Evolutionary conservation across 1,140 invertebrate genomes (phyloP).

Genomic region (Lucilia sericata): DNA sequence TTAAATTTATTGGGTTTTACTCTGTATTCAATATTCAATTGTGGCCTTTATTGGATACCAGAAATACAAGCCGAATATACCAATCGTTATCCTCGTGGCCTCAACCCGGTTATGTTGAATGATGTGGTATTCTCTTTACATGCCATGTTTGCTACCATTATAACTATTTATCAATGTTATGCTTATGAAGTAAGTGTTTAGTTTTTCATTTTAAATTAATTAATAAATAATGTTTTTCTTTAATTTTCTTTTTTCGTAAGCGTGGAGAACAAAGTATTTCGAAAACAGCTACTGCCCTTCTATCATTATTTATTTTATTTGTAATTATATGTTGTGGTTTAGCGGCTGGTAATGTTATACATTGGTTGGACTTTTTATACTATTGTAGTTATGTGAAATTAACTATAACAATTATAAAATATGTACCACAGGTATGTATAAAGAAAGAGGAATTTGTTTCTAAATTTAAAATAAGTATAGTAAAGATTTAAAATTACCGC

Average conservation of each 20-base stretch:
- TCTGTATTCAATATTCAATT: conserved; percentile 94
- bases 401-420: conserved; percentile 96
- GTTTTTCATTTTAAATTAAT: neutral
- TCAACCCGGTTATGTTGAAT: conserved; percentile 95
- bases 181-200: conserved; percentile 85
- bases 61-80: conserved; percentile 86
- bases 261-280: conserved; percentile 83
- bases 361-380: conserved; percentile 93
- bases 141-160: conserved; percentile 84
- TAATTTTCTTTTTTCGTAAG: conserved; percentile 71
- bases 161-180: conserved; percentile 90
- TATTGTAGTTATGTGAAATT: conserved; percentile 97
- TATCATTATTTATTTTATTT: conserved; percentile 75
- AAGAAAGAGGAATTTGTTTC: too few species aligned
- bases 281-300: conserved; percentile 76
- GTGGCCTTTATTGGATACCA: conserved; percentile 87
- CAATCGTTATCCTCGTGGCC: conserved; percentile 81
- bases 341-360: conserved; percentile 73
- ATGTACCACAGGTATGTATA: conserved; percentile 83
- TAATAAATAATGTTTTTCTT: neutral
- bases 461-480: neutral
- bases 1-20: conserved; percentile 95
- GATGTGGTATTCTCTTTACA: conserved; percentile 97
- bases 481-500: too few species aligned
- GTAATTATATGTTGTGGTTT: conserved; percentile 79